Evolutionary conservation across 2,797 vertebrate genomes (phyloP), one percentile per base, ranked within the genome.

Genomic region (Malacoctenus gilli): DNA sequence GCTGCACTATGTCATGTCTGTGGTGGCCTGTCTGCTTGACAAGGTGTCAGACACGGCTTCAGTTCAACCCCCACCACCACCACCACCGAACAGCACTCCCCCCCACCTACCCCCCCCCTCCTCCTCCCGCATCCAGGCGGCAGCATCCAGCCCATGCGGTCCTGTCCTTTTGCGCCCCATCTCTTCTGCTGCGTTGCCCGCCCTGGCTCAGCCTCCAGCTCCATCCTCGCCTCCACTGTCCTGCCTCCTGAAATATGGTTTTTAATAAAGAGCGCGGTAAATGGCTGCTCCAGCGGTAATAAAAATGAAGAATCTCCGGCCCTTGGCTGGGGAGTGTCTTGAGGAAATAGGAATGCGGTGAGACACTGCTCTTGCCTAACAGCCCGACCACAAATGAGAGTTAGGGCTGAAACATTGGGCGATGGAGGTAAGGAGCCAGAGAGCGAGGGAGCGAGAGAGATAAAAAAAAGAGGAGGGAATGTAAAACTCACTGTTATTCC

Each of bases 181-280:
- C 66, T 83, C 56, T 37, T 65, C 74, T 20, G 39, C 74, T 52
- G 49, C 43, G 43, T 71, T 58, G 70, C 51, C 25, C 25, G 70
- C 51, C 25, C 25, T 9, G 5, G 5, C 25, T 28, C 52, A 66
- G 58, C 83, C 64, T 75, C 76, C 58, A 59, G 80, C 83, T 65
- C 63, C 75, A 66, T 83, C 71, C 60, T 59, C 46, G 62, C 70
- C 78, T 76, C 71, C 44, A 72, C 36, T 60, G 62, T 82, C 82
- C 72, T 75, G 75, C 67, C 61, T 66, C 68, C 73, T 91, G 88
- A 92, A 90, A 91, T 89, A 91, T 89, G 86, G 61, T 87, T 91
- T 92, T 93, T 91, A 92, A 92, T 91, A 91, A 91, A 91, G 88
- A 84, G 84, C 79, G 75, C 76, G 19, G 83, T 91, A 91, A 92